These are phyloP conservation scores for Pristionchus fissidentatus DNA, from an alignment of 2,888 invertebrate species.

Conservation along the genomic window DNA sequence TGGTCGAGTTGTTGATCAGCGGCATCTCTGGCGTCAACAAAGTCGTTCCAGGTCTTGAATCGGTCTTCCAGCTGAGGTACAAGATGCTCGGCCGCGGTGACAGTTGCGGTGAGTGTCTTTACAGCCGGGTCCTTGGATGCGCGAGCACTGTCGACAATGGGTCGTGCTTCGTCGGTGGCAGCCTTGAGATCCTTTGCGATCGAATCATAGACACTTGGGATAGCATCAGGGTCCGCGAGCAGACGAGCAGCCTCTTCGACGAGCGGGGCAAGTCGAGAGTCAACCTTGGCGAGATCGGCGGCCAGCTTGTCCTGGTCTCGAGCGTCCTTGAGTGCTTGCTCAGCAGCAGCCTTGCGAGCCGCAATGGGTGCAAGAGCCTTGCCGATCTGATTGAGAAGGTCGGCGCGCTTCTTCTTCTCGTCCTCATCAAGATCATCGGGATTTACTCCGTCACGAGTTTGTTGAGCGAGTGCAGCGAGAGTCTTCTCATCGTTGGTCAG, in stretches of 20 bases:
- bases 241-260: slow-evolving; percentile 57
- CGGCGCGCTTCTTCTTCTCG: slow-evolving; percentile 36
- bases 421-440: slow-evolving; percentile 38
- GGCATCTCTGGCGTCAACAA: slow-evolving; percentile 60
- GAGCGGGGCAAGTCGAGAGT: slow-evolving; percentile 54
- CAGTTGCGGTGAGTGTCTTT: slow-evolving; percentile 30
- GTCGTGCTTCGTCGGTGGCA: slow-evolving; percentile 52
- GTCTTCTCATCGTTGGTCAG: slow-evolving; percentile 42
- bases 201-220: slow-evolving; percentile 57
- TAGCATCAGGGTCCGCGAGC: slow-evolving; percentile 57
- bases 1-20: slow-evolving; percentile 59
- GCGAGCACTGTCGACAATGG: slow-evolving; percentile 48
- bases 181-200: slow-evolving; percentile 54
- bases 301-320: slow-evolving; percentile 51
- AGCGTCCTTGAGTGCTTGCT: slow-evolving; percentile 55
- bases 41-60: slow-evolving; percentile 58
- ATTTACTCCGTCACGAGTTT: slow-evolving; percentile 49
- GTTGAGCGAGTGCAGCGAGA: not conserved
- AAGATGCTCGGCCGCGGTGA: slow-evolving; percentile 41
- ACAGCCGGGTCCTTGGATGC: slow-evolving; percentile 33
- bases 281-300: slow-evolving; percentile 31
- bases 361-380: slow-evolving; percentile 29
- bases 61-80: slow-evolving; percentile 58
- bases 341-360: slow-evolving; percentile 43
- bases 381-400: slow-evolving; percentile 33